These are phyloP conservation scores for Panagrolaimus sp. DNA, from an alignment of 1,140 invertebrate species.

Conservation along the genomic window DNA sequence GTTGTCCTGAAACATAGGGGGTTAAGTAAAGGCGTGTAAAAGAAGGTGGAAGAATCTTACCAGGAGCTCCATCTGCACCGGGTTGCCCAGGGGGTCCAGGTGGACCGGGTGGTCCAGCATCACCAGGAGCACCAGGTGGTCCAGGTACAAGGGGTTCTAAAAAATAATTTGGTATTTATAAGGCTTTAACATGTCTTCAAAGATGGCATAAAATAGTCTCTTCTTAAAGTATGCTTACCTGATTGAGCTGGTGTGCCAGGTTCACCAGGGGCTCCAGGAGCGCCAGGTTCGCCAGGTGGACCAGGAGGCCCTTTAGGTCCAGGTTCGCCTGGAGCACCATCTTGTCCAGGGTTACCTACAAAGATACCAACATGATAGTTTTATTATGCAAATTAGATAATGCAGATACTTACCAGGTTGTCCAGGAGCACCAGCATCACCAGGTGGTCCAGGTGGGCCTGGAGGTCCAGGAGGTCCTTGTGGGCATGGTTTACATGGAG, in stretches of 20 bases:
- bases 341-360: constrained; percentile 46
- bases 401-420: constrained; percentile 6
- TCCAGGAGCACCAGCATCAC: constrained; percentile 33
- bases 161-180: no score
- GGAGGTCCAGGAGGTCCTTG: constrained; percentile 26
- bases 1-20: no score
- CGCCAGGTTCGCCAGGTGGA: constrained; percentile 30
- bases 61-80: constrained; percentile 34
- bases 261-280: constrained; percentile 38
- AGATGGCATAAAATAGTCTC: no score
- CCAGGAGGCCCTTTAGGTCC: constrained; percentile 37
- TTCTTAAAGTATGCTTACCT: not conserved
- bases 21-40: no score
- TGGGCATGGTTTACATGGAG: constrained; percentile 43
- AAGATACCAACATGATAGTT: constrained; percentile 32
- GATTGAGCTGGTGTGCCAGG: constrained; percentile 26
- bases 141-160: constrained; percentile 19
- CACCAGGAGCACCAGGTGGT: constrained; percentile 29
- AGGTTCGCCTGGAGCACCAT: constrained; percentile 33
- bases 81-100: constrained; percentile 42
- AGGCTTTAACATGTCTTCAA: no score
- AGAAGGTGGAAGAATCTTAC: no score
- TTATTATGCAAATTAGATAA: constrained; percentile 22
- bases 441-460: constrained; percentile 23
- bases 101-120: constrained; percentile 34